Evolutionary conservation across 2,888 invertebrate species (phyloP).

Genomic region (Rotaria socialis): DNA sequence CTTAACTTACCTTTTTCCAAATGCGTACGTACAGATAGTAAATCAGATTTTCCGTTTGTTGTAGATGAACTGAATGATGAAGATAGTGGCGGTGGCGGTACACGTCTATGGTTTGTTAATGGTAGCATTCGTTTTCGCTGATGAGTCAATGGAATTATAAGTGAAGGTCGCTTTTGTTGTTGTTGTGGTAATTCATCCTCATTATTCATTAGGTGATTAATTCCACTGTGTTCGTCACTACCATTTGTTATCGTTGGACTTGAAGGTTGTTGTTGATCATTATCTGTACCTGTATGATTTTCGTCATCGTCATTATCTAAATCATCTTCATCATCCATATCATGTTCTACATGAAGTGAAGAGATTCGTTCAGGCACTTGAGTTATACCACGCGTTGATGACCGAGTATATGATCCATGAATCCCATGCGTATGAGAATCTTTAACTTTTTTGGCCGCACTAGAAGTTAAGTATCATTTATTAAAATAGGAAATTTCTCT

Average conservation of each 20-base stretch:
- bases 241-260: constrained; percentile 9
- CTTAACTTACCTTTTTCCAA: neutral
- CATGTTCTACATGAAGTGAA: neutral
- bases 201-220: neutral
- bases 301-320: neutral
- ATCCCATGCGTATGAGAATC: neutral
- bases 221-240: neutral
- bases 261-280: neutral
- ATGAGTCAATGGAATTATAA: neutral
- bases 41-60: neutral
- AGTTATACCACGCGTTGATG: neutral
- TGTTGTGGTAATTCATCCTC: neutral
- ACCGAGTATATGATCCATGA: neutral
- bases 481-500: too few relatives aligned
- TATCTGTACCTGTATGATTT: neutral
- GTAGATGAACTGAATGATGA: neutral
- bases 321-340: neutral
- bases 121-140: neutral
- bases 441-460: neutral
- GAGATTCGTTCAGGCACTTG: neutral
- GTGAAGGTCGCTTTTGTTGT: neutral
- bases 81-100: too few relatives aligned
- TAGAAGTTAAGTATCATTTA: neutral
- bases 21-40: neutral
- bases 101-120: neutral